Evolutionary conservation across 2,113 vertebrate genomes (phyloP), one percentile per base, ranked within the genome.

Genomic region (Colossoma macropomum): DNA sequence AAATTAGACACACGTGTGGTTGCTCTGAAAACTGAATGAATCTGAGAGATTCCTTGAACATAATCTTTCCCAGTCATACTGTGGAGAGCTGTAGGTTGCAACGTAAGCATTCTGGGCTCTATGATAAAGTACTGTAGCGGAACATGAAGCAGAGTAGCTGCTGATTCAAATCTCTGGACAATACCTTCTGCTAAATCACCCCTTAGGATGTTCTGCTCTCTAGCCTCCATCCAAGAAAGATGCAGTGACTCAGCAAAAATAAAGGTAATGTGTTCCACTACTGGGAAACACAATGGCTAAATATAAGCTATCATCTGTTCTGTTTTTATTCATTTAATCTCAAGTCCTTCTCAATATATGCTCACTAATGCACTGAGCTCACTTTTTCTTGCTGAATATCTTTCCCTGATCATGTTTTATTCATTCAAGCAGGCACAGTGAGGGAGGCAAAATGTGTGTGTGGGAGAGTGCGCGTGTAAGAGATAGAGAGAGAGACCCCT

Each of bases 171-270:
- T 48, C 76, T 69, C 81, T 56, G 34, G 60, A 73, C 62, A 23
- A 34, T 69, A 72, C 38, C 9, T 75, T 68, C 45, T 50, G 66
- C 76, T 77, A 41, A 77, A 77, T 65, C 50, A 81, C 73, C 71
- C 25, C 71, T 73, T 27, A 71, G 21, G 79, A 30, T 25, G 48
- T 38, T 69, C 23, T 66, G 77, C 30, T 56, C 19, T 17, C 23
- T 27, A 54, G 30, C 79, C 34, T 63, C 69, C 27, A 32, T 68
- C 52, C 56, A 28, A 34, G 65, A 21, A 28, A 66, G 76, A 73
- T 59, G 41, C 38, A 79, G 77, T 84, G 84, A 88, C 82, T 86
- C 87, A 84, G 84, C 79, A 87, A 50, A 84, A 82, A 84, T 52
- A 32, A 60, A 41, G 2, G 50, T 60, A 66, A 74, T 77, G 54